Evolutionary conservation across 2,113 vertebrate genomes (phyloP).

Genomic region (Anser cygnoides): DNA sequence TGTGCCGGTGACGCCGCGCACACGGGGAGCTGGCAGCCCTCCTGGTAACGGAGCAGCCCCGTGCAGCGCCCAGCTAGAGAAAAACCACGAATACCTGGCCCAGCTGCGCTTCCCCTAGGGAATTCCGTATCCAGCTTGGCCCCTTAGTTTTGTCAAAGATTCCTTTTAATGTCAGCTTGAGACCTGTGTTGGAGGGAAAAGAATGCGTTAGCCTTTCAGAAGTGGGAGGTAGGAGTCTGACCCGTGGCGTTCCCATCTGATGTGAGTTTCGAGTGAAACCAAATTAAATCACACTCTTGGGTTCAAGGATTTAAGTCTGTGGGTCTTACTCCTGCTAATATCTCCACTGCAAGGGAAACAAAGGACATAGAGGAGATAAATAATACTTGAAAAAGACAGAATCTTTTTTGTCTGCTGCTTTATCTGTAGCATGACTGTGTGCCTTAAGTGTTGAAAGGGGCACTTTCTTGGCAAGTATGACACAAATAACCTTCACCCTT

Average conservation of each 20-base stretch:
- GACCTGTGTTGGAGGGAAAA: neutral
- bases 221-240: neutral
- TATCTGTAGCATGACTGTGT: slow-evolving; percentile 63
- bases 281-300: slow-evolving; percentile 38
- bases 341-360: slow-evolving; percentile 59
- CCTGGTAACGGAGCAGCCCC: too few species aligned
- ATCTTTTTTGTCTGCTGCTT: slow-evolving; percentile 52
- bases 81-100: fast-evolving
- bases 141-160: neutral
- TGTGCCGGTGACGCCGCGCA: too few species aligned
- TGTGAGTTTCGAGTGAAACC: neutral
- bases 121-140: neutral
- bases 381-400: slow-evolving; percentile 62
- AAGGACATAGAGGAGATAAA: slow-evolving; percentile 62
- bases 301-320: slow-evolving; percentile 12
- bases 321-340: slow-evolving; percentile 21
- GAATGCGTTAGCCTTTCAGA: neutral
- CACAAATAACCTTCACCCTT: slow-evolving; percentile 76
- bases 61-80: neutral
- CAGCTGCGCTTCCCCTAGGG: neutral
- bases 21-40: too few species aligned
- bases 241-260: neutral
- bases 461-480: slow-evolving; percentile 63
- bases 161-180: neutral
- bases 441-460: slow-evolving; percentile 76